Evolutionary conservation across 2,113 vertebrate species (phyloP).

Genomic region (Crotalus helleri): DNA sequence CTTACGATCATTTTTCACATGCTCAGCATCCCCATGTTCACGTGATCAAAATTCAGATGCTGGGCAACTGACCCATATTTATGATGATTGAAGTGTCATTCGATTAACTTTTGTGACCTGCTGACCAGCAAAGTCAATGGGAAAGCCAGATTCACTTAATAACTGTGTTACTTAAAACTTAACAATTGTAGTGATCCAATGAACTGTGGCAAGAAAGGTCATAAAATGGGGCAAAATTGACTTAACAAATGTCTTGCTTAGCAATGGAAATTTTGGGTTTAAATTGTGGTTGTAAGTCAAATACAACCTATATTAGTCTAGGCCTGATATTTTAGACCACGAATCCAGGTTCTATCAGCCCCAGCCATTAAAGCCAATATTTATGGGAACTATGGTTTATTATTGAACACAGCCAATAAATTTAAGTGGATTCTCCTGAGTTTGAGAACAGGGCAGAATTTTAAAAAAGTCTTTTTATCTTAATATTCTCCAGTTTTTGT

Average conservation of each 20-base stretch:
- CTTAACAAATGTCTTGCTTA: neutral
- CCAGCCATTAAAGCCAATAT: neutral
- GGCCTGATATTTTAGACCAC: neutral
- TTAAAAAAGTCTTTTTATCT: neutral
- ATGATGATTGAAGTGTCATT: neutral
- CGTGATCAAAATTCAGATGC: neutral
- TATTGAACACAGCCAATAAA: neutral
- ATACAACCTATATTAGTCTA: neutral
- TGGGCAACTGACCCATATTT: neutral
- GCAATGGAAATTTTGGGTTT: neutral
- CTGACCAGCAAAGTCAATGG: neutral
- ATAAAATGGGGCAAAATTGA: neutral
- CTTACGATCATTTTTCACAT: neutral
- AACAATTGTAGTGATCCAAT: neutral
- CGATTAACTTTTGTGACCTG: neutral
- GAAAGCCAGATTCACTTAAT: neutral
- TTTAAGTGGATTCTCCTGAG: neutral
- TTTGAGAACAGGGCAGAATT: neutral
- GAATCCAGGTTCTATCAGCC: neutral
- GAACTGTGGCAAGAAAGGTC: neutral
- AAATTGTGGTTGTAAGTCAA: neutral
- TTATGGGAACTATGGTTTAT: neutral
- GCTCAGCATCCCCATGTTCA: neutral
- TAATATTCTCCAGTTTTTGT: neutral
- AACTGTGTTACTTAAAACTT: neutral